These are phyloP conservation scores for Intellagama lesueurii DNA, from an alignment of 2,797 vertebrate genomes.

Conservation along the genomic window DNA sequence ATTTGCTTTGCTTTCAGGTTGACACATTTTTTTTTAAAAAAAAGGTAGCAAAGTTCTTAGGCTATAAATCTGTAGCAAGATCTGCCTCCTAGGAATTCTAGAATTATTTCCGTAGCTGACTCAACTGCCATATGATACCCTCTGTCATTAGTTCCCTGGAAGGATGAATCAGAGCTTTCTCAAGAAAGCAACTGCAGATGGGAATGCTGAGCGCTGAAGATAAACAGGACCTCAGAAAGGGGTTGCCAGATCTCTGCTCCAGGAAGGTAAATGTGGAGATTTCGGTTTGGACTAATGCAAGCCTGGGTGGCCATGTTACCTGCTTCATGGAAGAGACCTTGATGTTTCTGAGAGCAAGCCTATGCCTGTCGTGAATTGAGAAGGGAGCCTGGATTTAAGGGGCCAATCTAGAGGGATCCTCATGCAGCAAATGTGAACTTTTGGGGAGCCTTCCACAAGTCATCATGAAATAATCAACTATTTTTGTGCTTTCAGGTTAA, in stretches of 20 bases:
- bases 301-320: neutral
- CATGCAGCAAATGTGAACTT: too few relatives aligned
- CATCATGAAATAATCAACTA: too few relatives aligned
- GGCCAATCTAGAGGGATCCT: too few relatives aligned
- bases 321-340: neutral
- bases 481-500: too few relatives aligned
- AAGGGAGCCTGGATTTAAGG: too few relatives aligned
- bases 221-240: neutral
- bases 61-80: conserved; percentile 3
- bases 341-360: too few relatives aligned
- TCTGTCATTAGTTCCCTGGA: neutral
- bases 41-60: neutral
- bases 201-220: neutral
- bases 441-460: too few relatives aligned
- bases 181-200: neutral
- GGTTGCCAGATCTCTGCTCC: neutral
- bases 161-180: neutral
- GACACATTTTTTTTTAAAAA: neutral
- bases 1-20: neutral
- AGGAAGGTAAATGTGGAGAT: neutral
- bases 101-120: neutral
- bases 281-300: neutral
- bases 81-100: neutral
- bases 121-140: neutral
- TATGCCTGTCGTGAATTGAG: too few relatives aligned